A percentile compares a stretch with the other conserved stretches of the same genome.
Evolutionary conservation across 2,888 invertebrate genomes (phyloP).

Genomic region (Iselma pallidipennis): DNA sequence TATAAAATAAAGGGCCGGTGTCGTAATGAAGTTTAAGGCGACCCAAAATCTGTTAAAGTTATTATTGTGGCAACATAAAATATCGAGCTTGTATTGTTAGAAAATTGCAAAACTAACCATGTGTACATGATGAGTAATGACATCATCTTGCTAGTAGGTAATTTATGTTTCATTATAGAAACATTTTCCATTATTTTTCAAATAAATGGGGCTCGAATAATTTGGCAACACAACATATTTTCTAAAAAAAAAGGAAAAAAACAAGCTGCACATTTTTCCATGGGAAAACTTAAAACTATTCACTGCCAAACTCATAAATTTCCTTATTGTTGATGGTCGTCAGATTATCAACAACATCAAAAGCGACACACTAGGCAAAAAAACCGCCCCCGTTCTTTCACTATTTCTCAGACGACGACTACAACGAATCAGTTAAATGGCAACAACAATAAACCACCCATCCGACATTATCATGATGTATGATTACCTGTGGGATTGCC

Average conservation of each 20-base stretch:
- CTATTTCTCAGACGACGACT: background rate
- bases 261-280: background rate
- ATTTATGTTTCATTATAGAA: constrained; percentile 6
- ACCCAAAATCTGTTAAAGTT: too few relatives aligned
- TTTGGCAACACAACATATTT: background rate
- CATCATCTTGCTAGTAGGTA: background rate
- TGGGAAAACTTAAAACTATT: constrained; percentile 1
- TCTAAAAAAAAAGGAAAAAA: too few relatives aligned
- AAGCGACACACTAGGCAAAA: too few relatives aligned
- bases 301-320: constrained; percentile 1
- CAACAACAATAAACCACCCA: constrained; percentile 22
- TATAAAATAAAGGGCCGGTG: too few relatives aligned
- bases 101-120: background rate
- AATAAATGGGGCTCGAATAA: background rate
- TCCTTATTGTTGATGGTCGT: constrained; percentile 9
- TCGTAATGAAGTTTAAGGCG: too few relatives aligned
- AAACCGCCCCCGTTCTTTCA: too few relatives aligned
- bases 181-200: constrained; percentile 3
- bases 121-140: background rate
- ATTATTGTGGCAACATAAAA: background rate
- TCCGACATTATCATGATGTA: constrained; percentile 26
- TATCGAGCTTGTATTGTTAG: background rate
- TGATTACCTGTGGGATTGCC: constrained; percentile 28
- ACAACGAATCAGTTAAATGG: constrained; percentile 15
- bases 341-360: background rate